A percentile compares a stretch with the other conserved stretches of the same genome.
Conservation (phyloP, 2,113 vertebrate species). For the Phyllostomus hastatus region DNA sequence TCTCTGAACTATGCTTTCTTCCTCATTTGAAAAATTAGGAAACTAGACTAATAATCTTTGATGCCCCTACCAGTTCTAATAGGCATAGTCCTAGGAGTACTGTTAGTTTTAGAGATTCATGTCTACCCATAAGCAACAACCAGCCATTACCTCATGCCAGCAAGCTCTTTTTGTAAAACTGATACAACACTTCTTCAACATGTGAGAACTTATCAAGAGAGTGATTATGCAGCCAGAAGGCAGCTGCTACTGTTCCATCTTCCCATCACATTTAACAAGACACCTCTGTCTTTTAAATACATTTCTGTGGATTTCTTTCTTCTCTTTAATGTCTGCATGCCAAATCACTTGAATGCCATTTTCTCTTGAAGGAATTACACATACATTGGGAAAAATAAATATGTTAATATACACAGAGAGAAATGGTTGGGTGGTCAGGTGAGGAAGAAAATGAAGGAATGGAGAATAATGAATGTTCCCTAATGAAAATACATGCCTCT, state of each 20-base stretch:
- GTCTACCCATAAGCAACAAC: not conserved
- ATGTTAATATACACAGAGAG: not conserved
- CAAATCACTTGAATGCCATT: not conserved
- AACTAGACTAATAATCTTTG: not conserved
- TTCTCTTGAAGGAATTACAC: not conserved
- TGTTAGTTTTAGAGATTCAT: not conserved
- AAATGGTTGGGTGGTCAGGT: not conserved
- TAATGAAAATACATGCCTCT: not conserved
- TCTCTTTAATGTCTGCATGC: not conserved
- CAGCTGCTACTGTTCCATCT: not conserved
- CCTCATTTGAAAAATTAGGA: not conserved
- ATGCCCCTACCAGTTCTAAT: not conserved
- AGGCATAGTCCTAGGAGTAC: not conserved
- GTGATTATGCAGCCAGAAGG: not conserved
- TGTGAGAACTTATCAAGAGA: not conserved
- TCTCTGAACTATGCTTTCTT: not conserved
- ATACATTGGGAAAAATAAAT: not conserved
- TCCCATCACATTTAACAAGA: not conserved
- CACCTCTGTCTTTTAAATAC: not conserved
- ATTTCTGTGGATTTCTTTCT: not conserved
- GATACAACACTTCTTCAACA: not conserved
- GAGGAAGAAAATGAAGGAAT: not conserved
- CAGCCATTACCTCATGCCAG: not conserved
- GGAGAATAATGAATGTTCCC: not conserved
- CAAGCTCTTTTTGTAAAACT: not conserved